Percentiles rank a stretch among this genome's conserved stretches.
Evolutionary conservation across 2,888 invertebrate genomes (phyloP).

Genomic region (Orthosia incerta): DNA sequence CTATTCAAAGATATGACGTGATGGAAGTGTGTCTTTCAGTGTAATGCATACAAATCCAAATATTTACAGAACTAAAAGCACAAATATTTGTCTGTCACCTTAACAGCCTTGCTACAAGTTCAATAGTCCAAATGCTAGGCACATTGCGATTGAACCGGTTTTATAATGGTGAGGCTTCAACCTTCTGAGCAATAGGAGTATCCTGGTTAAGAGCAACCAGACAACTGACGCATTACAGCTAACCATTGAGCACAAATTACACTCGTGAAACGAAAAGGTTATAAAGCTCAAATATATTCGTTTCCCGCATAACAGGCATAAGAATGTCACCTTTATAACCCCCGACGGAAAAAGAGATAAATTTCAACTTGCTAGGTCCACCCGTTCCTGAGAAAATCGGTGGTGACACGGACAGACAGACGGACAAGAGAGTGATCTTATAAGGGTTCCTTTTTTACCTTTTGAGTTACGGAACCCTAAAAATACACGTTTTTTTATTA

Average conservation of each 20-base stretch:
- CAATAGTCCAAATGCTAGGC: background rate
- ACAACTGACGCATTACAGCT: background rate
- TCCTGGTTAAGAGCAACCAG: background rate
- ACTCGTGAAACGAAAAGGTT: background rate
- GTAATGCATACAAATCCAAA: slow-evolving; percentile 14
- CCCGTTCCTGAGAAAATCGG: too few relatives aligned
- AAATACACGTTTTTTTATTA: too few relatives aligned
- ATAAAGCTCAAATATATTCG: background rate
- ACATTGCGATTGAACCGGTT: background rate
- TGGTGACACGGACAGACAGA: too few relatives aligned
- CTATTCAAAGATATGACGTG: slow-evolving; percentile 26
- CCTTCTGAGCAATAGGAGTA: background rate
- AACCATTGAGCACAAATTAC: background rate
- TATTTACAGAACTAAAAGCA: slow-evolving; percentile 9
- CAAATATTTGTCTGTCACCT: background rate
- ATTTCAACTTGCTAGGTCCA: too few relatives aligned
- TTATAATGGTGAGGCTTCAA: background rate
- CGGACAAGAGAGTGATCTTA: too few relatives aligned
- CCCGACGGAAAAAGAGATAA: too few relatives aligned
- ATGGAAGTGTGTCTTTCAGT: background rate
- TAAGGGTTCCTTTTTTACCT: too few relatives aligned
- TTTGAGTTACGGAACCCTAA: too few relatives aligned
- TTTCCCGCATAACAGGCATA: too few relatives aligned
- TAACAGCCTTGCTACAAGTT: background rate
- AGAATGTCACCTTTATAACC: too few relatives aligned